Evolutionary conservation across 2,888 invertebrate species (phyloP), one percentile per base, ranked within the genome.

Genomic region (Germaria angustata): DNA sequence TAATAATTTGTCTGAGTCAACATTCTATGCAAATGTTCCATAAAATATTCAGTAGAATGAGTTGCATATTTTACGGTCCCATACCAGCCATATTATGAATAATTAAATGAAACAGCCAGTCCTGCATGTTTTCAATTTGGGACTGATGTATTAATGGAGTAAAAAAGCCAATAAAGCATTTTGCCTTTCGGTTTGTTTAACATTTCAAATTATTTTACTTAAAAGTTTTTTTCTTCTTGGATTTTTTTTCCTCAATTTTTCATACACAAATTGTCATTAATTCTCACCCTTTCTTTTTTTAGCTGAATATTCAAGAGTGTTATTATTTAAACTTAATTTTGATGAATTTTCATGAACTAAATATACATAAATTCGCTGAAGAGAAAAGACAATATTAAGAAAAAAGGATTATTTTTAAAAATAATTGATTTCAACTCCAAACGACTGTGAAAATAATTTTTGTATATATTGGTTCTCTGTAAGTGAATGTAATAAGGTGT

Each of bases 131-230:
- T 61, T 41, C 61, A 28, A 28, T 44, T 63, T 41, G 15, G 41
- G 61, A 11, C 28, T 24, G 15, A 15, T 28, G 24, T 11, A 13
- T 32, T 46, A 9, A 53, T 15, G 24, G 3, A 15, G 15, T 15
- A 34, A 24, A 51, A 51, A 51, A 51, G 15, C 17, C 44, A 46
- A 46, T 32, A 24, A 63, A 63, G 44, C 32, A 51, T 53, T 66
- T 66, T 53, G 7, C 34, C 17, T 51, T 53, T 41, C 2, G 28
- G 53, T 39, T 68, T 41, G 39, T 53, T 41, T 53, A 39, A 53
- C 17, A 66, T 66, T 51, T 51, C 22, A 66, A 66, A 51, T 36
- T 46, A n/a, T 65, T 65, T 65, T 34, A 34, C 49, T 49, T 13
- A 34, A 34, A 49, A 24, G 28, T 28, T 28, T 3, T 28, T 28